Evolutionary conservation across 2,113 vertebrate genomes (phyloP).

Genomic region (Noctilio leporinus): DNA sequence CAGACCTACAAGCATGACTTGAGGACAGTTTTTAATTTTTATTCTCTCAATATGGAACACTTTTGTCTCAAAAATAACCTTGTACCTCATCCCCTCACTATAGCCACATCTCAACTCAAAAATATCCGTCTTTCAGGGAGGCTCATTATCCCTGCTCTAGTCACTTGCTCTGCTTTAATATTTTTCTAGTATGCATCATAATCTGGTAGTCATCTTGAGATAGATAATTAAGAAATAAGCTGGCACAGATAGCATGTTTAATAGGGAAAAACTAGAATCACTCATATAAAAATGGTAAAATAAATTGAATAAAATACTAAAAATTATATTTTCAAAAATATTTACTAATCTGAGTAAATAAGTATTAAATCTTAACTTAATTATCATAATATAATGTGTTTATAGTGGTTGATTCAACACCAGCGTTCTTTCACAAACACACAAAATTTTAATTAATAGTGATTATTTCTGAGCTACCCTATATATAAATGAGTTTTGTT

Average conservation of each 20-base stretch:
- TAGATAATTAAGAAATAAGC: no score
- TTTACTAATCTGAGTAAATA: neutral
- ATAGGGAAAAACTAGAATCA: neutral
- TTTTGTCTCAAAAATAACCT: neutral
- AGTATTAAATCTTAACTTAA: neutral
- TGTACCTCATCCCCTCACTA: neutral
- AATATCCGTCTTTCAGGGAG: neutral
- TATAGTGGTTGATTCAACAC: neutral
- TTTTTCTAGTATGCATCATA: neutral
- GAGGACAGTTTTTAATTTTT: neutral
- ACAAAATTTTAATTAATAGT: neutral
- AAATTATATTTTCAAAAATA: neutral
- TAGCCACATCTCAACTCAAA: neutral
- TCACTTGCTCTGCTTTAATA: neutral
- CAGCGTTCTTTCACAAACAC: neutral
- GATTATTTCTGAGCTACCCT: neutral
- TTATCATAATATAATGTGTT: neutral
- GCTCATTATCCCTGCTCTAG: accelerated
- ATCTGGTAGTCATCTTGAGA: no score
- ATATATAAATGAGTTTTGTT: neutral
- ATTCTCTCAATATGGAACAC: neutral
- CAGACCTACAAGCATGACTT: neutral
- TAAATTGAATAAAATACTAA: neutral
- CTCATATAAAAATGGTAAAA: neutral
- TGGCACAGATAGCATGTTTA: neutral